These are phyloP conservation scores for Cyanoramphus novaezelandiae DNA, from an alignment of 2,113 vertebrate genomes.

Conservation along the genomic window DNA sequence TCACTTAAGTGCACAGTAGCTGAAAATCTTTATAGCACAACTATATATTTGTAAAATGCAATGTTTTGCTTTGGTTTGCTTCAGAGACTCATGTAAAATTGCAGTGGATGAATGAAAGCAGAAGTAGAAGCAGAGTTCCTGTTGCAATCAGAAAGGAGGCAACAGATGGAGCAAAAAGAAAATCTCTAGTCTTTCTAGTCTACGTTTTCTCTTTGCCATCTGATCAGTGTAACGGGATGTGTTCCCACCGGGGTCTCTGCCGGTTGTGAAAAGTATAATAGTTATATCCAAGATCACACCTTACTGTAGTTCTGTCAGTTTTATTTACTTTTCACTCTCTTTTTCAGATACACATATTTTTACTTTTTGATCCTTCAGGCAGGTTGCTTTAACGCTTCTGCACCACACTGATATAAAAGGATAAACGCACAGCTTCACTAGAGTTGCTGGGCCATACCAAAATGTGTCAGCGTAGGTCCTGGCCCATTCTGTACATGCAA, in stretches of 20 bases:
- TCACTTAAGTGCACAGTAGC: background rate
- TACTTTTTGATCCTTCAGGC: background rate
- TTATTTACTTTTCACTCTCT: background rate
- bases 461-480: background rate
- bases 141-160: background rate
- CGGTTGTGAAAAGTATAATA: background rate
- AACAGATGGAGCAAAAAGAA: constrained; percentile 13
- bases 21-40: background rate
- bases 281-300: background rate
- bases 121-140: constrained; percentile 10
- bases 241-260: background rate
- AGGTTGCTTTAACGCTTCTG: background rate
- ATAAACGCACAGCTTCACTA: background rate
- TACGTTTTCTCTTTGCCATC: background rate
- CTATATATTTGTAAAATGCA: background rate
- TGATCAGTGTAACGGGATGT: background rate
- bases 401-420: background rate
- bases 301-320: background rate
- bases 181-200: background rate
- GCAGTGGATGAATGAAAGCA: constrained; percentile 6
- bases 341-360: fast-evolving
- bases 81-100: background rate
- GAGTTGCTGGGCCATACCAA: background rate
- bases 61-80: background rate
- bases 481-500: background rate